These are phyloP conservation scores for Rotaria macrura DNA, from an alignment of 2,888 invertebrate genomes.

Conservation along the genomic window DNA sequence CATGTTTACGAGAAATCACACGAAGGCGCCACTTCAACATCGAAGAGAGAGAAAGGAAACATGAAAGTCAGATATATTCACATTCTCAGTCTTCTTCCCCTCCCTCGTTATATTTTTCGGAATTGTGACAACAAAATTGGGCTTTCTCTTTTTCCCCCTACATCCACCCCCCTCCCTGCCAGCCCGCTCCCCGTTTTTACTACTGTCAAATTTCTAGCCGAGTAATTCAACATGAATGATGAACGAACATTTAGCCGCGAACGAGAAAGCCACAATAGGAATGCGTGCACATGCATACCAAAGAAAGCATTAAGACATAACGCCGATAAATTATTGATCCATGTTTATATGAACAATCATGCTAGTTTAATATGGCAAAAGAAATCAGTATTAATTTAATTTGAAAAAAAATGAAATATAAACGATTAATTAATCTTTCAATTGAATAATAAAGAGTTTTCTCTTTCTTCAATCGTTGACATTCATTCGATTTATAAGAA, in stretches of 20 bases:
- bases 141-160: background rate
- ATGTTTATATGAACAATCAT: background rate
- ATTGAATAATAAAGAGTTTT: background rate
- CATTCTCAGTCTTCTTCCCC: background rate
- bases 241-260: background rate
- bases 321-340: background rate
- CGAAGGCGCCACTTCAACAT: background rate
- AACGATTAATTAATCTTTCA: background rate
- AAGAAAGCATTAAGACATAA: background rate
- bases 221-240: constrained; percentile 3
- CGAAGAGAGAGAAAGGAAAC: background rate
- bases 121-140: background rate
- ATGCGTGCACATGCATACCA: background rate
- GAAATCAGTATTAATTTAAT: too few relatives aligned
- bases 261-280: background rate
- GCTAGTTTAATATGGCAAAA: too few relatives aligned
- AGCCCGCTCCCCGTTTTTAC: background rate
- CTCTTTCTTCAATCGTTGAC: background rate
- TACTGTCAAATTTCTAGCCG: background rate
- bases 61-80: background rate
- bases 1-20: background rate
- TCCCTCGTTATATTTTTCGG: background rate
- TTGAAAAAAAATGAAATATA: background rate
- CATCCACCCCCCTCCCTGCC: too few relatives aligned
- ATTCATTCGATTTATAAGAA: background rate